Evolutionary conservation across 2,113 vertebrate species (phyloP).

Genomic region (Peromyscus californicus): DNA sequence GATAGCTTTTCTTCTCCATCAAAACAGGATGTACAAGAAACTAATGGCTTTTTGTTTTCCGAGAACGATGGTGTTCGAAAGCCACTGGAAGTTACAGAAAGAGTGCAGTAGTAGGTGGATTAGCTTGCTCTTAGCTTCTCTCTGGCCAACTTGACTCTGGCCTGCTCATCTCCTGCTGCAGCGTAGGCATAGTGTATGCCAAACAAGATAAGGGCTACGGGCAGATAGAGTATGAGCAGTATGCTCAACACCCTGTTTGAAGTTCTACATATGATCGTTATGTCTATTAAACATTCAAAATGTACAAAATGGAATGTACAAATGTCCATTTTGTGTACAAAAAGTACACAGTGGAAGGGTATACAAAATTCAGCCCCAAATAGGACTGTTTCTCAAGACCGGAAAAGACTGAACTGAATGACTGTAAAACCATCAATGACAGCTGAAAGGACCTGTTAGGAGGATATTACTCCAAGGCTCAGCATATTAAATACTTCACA

Average conservation of each 20-base stretch:
- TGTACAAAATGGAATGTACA: conserved; percentile 25
- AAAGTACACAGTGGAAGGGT: background rate
- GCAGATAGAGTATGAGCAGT: conserved; percentile 7
- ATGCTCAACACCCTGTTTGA: background rate
- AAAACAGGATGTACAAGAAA: conserved; percentile 68
- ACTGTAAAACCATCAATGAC: conserved; percentile 50
- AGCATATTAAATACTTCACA: conserved; percentile 23
- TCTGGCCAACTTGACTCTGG: conserved; percentile 45
- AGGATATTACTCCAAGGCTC: background rate
- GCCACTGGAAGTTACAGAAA: conserved; percentile 71
- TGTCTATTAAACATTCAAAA: conserved; percentile 65
- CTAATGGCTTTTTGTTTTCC: conserved; percentile 57
- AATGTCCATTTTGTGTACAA: background rate
- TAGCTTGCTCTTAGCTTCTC: conserved; percentile 60
- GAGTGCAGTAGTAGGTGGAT: conserved; percentile 81
- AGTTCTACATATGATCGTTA: conserved; percentile 24
- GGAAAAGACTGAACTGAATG: conserved; percentile 34
- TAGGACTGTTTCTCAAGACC: conserved; percentile 73
- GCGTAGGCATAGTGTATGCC: conserved; percentile 27
- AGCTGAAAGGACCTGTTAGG: conserved; percentile 31
- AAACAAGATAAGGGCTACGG: conserved; percentile 65
- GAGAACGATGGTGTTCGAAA: conserved; percentile 52
- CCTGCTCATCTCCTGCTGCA: conserved; percentile 56
- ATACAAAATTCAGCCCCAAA: conserved; percentile 56
- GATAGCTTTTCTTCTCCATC: conserved; percentile 35